Evolutionary conservation across 2,113 vertebrate species (phyloP).

Genomic region (Dipodomys ordii): DNA sequence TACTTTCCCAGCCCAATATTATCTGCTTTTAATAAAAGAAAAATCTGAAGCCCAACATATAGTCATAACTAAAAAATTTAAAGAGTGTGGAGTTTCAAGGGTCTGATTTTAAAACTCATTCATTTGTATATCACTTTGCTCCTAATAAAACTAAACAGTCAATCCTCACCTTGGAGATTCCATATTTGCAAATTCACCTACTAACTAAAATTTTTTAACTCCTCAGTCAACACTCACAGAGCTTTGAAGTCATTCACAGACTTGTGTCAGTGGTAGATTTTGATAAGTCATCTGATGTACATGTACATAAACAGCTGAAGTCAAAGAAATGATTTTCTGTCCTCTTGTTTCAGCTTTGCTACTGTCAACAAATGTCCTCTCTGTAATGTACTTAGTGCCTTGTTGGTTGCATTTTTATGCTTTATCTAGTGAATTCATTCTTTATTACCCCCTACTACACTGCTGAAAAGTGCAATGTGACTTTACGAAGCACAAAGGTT

Average conservation of each 20-base stretch:
- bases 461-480: rapidly evolving
- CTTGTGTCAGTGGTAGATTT: no score
- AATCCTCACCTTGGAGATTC: not conserved
- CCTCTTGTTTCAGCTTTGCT: not conserved
- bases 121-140: not conserved
- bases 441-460: not conserved
- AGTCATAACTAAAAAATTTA: not conserved
- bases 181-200: not conserved
- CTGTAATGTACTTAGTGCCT: not conserved
- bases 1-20: no score
- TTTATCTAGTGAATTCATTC: not conserved
- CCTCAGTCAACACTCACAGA: not conserved
- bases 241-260: not conserved
- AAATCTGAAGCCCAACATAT: not conserved
- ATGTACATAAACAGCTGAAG: no score
- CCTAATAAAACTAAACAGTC: not conserved
- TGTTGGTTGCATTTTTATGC: not conserved
- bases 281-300: no score
- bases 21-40: no score
- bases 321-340: not conserved
- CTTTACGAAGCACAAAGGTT: not conserved
- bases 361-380: not conserved
- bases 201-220: not conserved
- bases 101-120: not conserved
- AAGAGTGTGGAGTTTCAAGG: not conserved